A percentile compares a stretch with the other conserved stretches of the same genome.
phyloP scores from a whole-genome alignment of 2,113 vertebrate genomes.

The Eulacestoma nigropectus region DNA sequence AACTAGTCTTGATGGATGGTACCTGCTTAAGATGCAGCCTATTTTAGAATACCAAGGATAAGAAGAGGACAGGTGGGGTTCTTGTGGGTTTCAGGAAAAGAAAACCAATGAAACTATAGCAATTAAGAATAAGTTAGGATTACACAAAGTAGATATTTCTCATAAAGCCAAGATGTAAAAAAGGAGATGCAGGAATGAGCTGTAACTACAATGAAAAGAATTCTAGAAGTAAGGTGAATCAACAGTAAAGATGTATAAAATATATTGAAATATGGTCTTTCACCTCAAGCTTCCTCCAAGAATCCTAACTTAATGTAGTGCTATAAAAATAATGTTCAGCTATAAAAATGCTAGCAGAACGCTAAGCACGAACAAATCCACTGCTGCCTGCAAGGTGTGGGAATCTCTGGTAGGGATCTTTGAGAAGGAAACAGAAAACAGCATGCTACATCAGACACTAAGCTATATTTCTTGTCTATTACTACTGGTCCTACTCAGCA shows the following conservation, averaged over 20 bases:
- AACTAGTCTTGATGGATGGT: background rate
- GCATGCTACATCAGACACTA: background rate
- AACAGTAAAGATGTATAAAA: background rate
- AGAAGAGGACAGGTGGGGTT: background rate
- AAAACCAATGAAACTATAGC: background rate
- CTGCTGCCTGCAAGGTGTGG: background rate
- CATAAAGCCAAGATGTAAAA: background rate
- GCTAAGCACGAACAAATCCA: background rate
- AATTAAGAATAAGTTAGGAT: background rate
- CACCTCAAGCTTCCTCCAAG: background rate
- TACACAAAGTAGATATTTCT: background rate
- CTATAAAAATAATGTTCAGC: constrained; percentile 13
- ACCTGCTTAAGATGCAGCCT: background rate
- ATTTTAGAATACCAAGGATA: background rate
- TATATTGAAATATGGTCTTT: background rate
- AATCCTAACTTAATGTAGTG: background rate
- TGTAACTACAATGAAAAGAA: background rate
- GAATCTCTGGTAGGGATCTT: background rate
- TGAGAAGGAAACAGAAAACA: background rate
- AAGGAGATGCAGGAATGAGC: background rate
- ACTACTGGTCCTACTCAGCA: background rate
- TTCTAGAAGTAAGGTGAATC: background rate
- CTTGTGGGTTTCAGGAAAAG: background rate
- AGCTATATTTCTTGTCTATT: background rate
- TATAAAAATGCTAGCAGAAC: constrained; percentile 5